Evolutionary conservation across 23 tunicate genomes (phyloP).

Genomic region (Aplidium turbinatum): DNA sequence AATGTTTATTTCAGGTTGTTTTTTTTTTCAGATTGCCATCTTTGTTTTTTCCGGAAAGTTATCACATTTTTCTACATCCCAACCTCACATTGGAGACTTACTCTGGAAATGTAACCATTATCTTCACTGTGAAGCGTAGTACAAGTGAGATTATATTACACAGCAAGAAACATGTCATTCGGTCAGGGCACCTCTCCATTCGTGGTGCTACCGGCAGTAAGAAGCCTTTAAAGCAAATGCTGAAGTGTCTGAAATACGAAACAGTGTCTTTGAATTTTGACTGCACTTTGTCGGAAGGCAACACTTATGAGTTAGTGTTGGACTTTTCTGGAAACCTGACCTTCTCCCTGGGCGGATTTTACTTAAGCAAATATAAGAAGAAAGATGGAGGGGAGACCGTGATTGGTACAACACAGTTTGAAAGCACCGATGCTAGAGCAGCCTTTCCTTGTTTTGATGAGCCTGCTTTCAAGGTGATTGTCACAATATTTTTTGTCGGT

Average conservation of each 20-base stretch:
- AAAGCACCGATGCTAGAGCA: constrained; percentile 62
- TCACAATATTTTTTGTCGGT: no score
- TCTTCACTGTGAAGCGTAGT: background rate
- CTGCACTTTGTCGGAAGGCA: constrained; percentile 2
- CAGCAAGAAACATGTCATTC: constrained; percentile 34
- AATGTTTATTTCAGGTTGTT: no score
- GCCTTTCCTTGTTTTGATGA: constrained; percentile 99
- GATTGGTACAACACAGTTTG: constrained; percentile 91
- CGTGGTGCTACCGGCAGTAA: background rate
- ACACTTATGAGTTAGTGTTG: constrained; percentile 37
- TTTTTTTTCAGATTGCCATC: constrained; percentile 56
- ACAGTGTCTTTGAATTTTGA: constrained; percentile 51
- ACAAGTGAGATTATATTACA: constrained; percentile 58
- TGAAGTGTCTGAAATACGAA: constrained; percentile 42
- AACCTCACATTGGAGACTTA: constrained; percentile 47
- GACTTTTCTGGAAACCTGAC: constrained; percentile 59
- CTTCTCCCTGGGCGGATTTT: constrained; percentile 72
- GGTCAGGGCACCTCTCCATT: background rate
- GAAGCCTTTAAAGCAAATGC: background rate
- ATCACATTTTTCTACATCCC: constrained; percentile 65
- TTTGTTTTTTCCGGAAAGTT: constrained; percentile 34
- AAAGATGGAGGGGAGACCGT: constrained; percentile 50
- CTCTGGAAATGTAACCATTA: constrained; percentile 45
- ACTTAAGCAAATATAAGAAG: constrained; percentile 69
- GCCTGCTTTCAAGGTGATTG: constrained; percentile 69